Evolutionary conservation across 2,888 invertebrate genomes (phyloP), one percentile per base, ranked within the genome.

Genomic region (Pollenia angustigena): DNA sequence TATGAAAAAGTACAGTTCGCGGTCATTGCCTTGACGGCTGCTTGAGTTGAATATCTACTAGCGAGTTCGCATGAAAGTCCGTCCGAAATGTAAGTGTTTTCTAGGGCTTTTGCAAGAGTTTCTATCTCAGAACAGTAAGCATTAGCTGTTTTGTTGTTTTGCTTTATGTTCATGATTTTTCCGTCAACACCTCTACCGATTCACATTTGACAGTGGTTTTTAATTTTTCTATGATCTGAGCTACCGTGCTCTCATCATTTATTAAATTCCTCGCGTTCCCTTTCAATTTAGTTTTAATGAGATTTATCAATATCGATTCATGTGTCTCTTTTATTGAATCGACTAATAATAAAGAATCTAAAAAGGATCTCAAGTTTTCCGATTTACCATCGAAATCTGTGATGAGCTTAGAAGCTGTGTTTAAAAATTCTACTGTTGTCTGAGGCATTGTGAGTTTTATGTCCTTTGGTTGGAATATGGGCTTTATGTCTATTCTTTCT

Each of bases 161-260:
- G 56, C n/a, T 16, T n/a, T 32, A 32, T 40, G 23, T 52, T 69
- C 40, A 69, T 32, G 14, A 40, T 52, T 69, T 69, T 69, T 9
- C 52, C n/a, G 69, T 32, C 11, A 69, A n/a, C 7, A 69, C 69
- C 40, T 69, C 42, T 14, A 52, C 54, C 0, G 69, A 69, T 12
- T 69, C n/a, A 14, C 40, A 4, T 32, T 54, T 69, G 8, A 54
- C 50, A 23, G 50, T 12, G 8, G 3, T 52, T 52, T 32, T 52
- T 6, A 69, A 23, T 69, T 56, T 72, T 16, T 54, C 12, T 14
- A 72, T 72, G 14, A 69, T 48, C n/a, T 69, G n/a, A n/a, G 18
- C n/a, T 12, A 52, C 40, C 4, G 69, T 52, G 9, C 18, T 8
- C 12, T 44, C 42, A 42, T 72, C 14, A 18, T 7, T 40, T 32